phyloP scores from a whole-genome alignment of 2,113 vertebrate genomes.

The Chaenocephalus aceratus region DNA sequence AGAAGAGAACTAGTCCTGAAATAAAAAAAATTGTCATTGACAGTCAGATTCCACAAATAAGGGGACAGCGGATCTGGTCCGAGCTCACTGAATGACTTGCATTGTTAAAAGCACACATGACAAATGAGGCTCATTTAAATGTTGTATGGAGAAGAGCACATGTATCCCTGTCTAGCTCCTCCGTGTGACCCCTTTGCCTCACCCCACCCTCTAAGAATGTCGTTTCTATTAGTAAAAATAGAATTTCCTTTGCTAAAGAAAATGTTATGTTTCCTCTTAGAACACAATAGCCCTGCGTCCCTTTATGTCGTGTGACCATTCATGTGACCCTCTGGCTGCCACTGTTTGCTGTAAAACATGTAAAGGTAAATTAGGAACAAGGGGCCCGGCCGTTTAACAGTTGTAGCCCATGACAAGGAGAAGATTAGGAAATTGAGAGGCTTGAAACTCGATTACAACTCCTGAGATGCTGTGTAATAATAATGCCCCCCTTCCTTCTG shows the following conservation, averaged over 20 bases:
- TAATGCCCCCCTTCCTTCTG: constrained; percentile 56
- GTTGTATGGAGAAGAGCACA: constrained; percentile 49
- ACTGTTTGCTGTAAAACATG: constrained; percentile 70
- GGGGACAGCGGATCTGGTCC: constrained; percentile 11
- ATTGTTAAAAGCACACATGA: constrained; percentile 55
- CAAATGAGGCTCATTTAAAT: constrained; percentile 59
- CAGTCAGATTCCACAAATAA: constrained; percentile 7
- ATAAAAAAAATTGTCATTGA: background rate
- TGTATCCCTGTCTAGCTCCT: constrained; percentile 33
- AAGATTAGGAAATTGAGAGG: constrained; percentile 81
- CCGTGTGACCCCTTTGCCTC: constrained; percentile 25
- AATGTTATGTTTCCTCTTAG: constrained; percentile 70
- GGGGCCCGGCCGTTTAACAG: constrained; percentile 72
- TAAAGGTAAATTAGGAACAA: constrained; percentile 73
- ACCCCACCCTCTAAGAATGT: constrained; percentile 40
- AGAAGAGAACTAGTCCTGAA: constrained; percentile 55
- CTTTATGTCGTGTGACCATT: constrained; percentile 41
- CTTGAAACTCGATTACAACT: constrained; percentile 82
- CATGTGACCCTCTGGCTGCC: constrained; percentile 52
- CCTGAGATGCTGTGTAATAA: constrained; percentile 75
- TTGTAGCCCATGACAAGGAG: constrained; percentile 78
- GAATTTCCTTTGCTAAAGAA: constrained; percentile 68
- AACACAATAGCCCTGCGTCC: constrained; percentile 70
- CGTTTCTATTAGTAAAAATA: constrained; percentile 70
- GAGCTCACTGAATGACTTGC: constrained; percentile 38